Evolutionary conservation across 1,140 invertebrate species (phyloP).

Genomic region (Drosophila nannoptera): DNA sequence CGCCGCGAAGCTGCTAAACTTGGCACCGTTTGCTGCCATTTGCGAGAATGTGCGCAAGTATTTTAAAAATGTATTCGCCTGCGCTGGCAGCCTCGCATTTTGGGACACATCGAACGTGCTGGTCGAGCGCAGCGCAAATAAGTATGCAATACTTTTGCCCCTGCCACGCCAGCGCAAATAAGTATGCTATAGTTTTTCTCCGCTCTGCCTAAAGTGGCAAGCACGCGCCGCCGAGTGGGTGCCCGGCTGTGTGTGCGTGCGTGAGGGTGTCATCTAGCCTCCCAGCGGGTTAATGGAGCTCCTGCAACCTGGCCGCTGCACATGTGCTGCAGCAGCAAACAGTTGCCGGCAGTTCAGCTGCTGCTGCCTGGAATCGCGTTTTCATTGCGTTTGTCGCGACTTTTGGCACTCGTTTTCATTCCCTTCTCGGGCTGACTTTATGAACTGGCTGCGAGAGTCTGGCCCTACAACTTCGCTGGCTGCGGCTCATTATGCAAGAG

Average conservation of each 20-base stretch:
- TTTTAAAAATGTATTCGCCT: constrained; percentile 72
- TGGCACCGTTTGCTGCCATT: constrained; percentile 76
- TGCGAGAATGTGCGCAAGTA: constrained; percentile 71
- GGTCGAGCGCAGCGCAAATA: constrained; percentile 29
- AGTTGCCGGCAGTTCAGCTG: constrained; percentile 24
- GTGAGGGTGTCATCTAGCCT: constrained; percentile 41
- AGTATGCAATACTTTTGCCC: constrained; percentile 43
- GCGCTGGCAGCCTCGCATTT: constrained; percentile 41
- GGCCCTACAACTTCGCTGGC: constrained; percentile 54
- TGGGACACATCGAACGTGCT: constrained; percentile 47
- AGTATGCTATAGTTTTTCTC: constrained; percentile 16
- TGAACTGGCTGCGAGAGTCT: constrained; percentile 55
- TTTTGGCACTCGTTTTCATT: constrained; percentile 38
- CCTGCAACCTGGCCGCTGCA: constrained; percentile 28
- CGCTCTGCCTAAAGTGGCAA: constrained; percentile 2
- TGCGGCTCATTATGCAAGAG: constrained; percentile 62
- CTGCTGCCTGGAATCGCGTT: constrained; percentile 46
- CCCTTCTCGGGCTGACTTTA: constrained; percentile 47
- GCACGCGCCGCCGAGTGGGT: constrained; percentile 1
- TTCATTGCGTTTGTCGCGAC: constrained; percentile 50
- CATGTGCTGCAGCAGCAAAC: constrained; percentile 40
- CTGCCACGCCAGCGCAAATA: not conserved
- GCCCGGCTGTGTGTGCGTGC: constrained; percentile 5
- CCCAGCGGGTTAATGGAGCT: constrained; percentile 50
- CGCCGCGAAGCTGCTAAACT: constrained; percentile 73